A percentile compares a stretch with the other conserved stretches of the same genome.
Conservation (phyloP, 2,888 invertebrate species). For the Trichopoda pennipes region DNA sequence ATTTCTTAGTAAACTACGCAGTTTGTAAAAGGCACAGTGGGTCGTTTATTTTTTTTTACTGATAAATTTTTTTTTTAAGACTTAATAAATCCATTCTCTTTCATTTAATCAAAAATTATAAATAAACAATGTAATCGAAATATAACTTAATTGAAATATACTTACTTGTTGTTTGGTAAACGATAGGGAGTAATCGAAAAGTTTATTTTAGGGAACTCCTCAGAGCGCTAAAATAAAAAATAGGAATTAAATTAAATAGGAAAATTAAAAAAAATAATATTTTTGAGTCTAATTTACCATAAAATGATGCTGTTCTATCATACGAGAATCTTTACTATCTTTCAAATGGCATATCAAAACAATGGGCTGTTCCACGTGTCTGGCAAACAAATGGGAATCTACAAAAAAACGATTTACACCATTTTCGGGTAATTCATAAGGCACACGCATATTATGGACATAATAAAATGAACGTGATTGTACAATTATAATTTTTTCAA, state of each 20-base stretch:
- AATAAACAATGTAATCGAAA: too few relatives aligned
- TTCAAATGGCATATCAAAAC: conserved; percentile 73
- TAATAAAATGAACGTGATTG: conserved; percentile 76
- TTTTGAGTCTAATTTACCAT: conserved; percentile 74
- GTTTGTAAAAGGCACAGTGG: too few relatives aligned
- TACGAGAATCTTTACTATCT: conserved; percentile 66
- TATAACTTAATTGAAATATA: too few relatives aligned
- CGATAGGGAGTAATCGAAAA: conserved; percentile 73
- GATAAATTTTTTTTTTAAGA: too few relatives aligned
- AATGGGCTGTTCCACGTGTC: conserved; percentile 76
- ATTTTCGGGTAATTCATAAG: conserved; percentile 69
- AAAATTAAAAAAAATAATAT: too few relatives aligned
- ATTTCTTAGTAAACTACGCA: too few relatives aligned
- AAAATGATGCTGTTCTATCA: conserved; percentile 78
- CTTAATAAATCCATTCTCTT: too few relatives aligned
- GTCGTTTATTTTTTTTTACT: too few relatives aligned
- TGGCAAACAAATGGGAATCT: conserved; percentile 77
- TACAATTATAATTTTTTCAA: conserved; percentile 78
- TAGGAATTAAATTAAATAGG: too few relatives aligned
- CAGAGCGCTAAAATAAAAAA: conserved; percentile 68
- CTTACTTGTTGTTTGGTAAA: conserved; percentile 68
- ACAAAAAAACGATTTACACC: conserved; percentile 74
- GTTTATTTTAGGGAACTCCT: conserved; percentile 73
- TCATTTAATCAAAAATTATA: too few relatives aligned
- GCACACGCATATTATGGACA: conserved; percentile 73